Evolutionary conservation across 64 coral and sea anemone species (phyloP), one percentile per base, ranked within the genome.

Genomic region (Anthopleura sola): DNA sequence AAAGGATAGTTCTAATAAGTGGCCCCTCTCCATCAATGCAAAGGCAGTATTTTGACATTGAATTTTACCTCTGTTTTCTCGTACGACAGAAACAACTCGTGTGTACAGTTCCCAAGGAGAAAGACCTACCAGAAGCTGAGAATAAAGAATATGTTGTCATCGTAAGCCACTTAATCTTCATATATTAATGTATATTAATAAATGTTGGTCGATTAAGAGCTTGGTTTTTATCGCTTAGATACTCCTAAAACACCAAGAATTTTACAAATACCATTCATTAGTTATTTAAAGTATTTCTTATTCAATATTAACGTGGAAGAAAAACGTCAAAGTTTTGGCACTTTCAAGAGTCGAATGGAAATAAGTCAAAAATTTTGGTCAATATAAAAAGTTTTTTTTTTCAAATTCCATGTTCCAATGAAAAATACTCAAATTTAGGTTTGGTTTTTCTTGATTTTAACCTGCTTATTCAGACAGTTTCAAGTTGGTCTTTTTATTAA

Each of bases 41-140:
- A 16, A 19, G 11, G 15, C 55, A 24, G 20, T 62, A n/a, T 21
- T 62, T 62, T 24, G 3, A 21, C 19, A 26, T 58, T 58, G 2
- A 19, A 5, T 7, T 32, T 71, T 13, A 14, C 8, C 7, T 32
- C 12, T 16, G 28, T 71, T 71, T 16, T 29, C 3, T 32, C 12
- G 26, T n/a, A n/a, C 14, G 34, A 32, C 66, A 95, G 93, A 84
- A 44, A 31, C 91, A 92, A 48, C 71, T 94, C 3, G 80, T 95
- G 44, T 95, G 93, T 85, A 32, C 26, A 23, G 86, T 81, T 60
- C 93, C 93, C 17, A 24, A 69, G 55, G 83, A 95, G 51, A 49
- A 75, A 36, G 56, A 28, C 19, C 86, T 81, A 12, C 78, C 78
- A 9, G 37, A 81, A 44, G 36, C 26, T 0, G 26, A 38, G 8